Percentiles rank a stretch among this genome's conserved stretches.
phyloP scores from a whole-genome alignment of 2,113 vertebrate species.

The Oncorhynchus clarkii region DNA sequence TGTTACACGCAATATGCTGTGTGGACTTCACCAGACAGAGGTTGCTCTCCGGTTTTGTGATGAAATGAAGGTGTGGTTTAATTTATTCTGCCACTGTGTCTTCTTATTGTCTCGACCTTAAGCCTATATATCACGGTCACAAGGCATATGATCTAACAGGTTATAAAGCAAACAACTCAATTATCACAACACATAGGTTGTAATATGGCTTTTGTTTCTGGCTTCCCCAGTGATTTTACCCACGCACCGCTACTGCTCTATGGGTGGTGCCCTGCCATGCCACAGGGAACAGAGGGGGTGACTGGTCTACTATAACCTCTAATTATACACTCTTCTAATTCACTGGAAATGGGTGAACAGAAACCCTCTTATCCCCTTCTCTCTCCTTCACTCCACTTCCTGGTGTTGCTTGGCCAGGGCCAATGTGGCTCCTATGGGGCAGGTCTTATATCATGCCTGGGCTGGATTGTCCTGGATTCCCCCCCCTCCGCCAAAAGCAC shows the following conservation, averaged over 20 bases:
- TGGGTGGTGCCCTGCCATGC: background rate
- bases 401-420: conserved; percentile 23
- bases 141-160: too few species aligned
- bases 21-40: too few species aligned
- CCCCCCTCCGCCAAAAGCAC: conserved; percentile 22
- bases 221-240: too few species aligned
- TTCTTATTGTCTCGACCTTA: too few species aligned
- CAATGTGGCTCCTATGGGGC: conserved; percentile 55
- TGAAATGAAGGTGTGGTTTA: too few species aligned
- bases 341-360: background rate
- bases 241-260: background rate
- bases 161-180: too few species aligned
- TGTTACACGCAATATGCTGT: too few species aligned
- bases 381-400: conserved; percentile 26
- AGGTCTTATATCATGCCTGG: conserved; percentile 53
- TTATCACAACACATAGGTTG: too few species aligned
- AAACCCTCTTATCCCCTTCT: conserved; percentile 12
- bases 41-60: too few species aligned
- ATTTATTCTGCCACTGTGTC: too few species aligned
- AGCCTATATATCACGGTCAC: too few species aligned
- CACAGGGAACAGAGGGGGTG: background rate
- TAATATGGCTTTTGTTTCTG: too few species aligned
- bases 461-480: conserved; percentile 68
- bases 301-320: background rate
- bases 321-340: background rate